A percentile compares a stretch with the other conserved stretches of the same genome.
Evolutionary conservation across 2,113 vertebrate genomes (phyloP).

Genomic region (Ochotona curzoniae): DNA sequence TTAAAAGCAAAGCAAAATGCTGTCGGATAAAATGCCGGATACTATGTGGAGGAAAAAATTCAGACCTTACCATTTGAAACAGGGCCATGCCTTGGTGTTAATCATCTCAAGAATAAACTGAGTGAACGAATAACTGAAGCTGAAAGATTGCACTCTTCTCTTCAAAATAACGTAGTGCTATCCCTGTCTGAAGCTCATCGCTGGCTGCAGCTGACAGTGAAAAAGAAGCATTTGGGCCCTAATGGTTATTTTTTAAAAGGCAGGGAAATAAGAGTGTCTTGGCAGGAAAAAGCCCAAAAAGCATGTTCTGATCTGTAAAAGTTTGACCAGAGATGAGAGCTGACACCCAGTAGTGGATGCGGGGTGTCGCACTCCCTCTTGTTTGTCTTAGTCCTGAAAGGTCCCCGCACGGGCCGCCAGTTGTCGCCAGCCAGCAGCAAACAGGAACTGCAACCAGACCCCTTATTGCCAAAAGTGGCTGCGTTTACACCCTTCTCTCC

Average conservation of each 20-base stretch:
- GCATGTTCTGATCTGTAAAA: not conserved
- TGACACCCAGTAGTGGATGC: too few relatives aligned
- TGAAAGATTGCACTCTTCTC: not conserved
- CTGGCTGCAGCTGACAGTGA: not conserved
- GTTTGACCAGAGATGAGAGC: not conserved
- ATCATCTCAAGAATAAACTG: not conserved
- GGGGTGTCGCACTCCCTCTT: too few relatives aligned
- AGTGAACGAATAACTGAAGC: not conserved
- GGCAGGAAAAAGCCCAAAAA: not conserved
- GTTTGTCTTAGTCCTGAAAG: too few relatives aligned
- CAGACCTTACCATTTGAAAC: not conserved
- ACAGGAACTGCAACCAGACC: too few relatives aligned
- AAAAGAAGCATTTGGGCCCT: too few relatives aligned
- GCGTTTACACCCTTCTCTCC: too few relatives aligned
- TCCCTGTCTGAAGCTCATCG: not conserved
- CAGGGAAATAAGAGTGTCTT: not conserved
- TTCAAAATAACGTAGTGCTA: not conserved
- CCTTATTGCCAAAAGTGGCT: too few relatives aligned
- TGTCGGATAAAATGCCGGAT: conserved; percentile 19
- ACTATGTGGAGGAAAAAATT: not conserved
- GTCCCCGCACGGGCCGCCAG: too few relatives aligned
- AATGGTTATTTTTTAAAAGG: not conserved
- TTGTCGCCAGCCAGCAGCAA: too few relatives aligned
- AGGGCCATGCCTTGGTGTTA: not conserved
- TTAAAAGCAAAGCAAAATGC: not conserved